These are phyloP conservation scores for Suillia variegata DNA, from an alignment of 2,888 invertebrate species.

Conservation along the genomic window DNA sequence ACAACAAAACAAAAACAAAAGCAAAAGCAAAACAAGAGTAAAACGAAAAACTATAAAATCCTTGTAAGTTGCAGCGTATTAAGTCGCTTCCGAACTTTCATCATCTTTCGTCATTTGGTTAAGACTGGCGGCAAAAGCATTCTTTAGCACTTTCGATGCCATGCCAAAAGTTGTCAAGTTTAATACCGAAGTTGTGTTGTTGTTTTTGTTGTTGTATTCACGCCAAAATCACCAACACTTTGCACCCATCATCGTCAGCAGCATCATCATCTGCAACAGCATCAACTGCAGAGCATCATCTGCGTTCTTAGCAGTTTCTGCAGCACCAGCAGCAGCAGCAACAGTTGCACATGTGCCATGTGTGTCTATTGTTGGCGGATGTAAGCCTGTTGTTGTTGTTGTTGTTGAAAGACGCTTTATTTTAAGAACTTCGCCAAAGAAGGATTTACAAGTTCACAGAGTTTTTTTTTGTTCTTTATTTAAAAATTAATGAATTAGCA, in stretches of 20 bases:
- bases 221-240: conserved; percentile 1
- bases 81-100: conserved; percentile 23
- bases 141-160: background rate
- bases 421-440: background rate
- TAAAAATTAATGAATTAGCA: background rate
- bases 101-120: conserved; percentile 13
- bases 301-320: background rate
- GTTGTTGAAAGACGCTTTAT: background rate
- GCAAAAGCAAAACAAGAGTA: conserved; percentile 6
- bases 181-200: conserved; percentile 21
- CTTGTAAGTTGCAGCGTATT: conserved; percentile 24
- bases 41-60: conserved; percentile 23
- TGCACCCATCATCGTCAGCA: background rate
- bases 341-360: too few relatives aligned
- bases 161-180: conserved; percentile 21
- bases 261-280: too few relatives aligned
- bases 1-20: too few relatives aligned
- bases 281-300: too few relatives aligned
- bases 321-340: too few relatives aligned
- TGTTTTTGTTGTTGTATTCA: conserved; percentile 19
- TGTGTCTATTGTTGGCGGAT: background rate
- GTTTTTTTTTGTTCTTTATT: background rate
- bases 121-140: too few relatives aligned
- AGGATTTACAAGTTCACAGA: background rate
- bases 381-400: background rate